Percentiles rank a stretch among this genome's conserved stretches.
phyloP scores from a whole-genome alignment of 2,113 vertebrate genomes.

The Galemys pyrenaicus region DNA sequence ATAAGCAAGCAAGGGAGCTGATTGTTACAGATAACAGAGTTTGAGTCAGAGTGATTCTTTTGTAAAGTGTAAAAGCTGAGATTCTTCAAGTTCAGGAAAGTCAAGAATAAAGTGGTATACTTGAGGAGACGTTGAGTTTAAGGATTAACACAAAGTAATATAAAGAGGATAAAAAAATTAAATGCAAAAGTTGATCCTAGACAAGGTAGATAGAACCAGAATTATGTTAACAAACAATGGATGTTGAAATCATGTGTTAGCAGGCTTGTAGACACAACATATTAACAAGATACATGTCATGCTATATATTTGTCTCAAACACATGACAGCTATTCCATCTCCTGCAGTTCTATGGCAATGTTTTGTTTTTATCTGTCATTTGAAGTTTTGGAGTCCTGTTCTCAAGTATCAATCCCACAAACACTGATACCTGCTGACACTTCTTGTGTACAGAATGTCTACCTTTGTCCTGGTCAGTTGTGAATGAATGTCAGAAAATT shows the following conservation, averaged over 20 bases:
- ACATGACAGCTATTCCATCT: neutral
- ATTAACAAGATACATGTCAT: neutral
- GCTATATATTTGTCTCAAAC: neutral
- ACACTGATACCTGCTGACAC: neutral
- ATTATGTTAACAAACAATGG: accelerated
- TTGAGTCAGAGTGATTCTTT: neutral
- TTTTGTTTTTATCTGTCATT: slow-evolving; percentile 8
- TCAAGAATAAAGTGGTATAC: neutral
- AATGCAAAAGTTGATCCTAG: neutral
- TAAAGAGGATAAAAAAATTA: neutral
- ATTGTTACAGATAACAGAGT: neutral
- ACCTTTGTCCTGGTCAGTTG: neutral
- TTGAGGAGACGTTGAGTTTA: neutral
- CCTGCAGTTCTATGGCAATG: accelerated
- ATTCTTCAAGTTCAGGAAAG: neutral
- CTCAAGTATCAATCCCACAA: neutral
- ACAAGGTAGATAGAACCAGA: neutral
- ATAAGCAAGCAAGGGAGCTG: neutral
- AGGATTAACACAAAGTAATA: neutral
- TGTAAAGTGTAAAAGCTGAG: neutral
- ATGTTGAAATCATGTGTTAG: neutral
- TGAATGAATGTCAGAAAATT: slow-evolving; percentile 9
- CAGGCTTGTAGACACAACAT: neutral
- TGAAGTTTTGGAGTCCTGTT: neutral
- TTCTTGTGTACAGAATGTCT: neutral